Evolutionary conservation across 2,888 invertebrate species (phyloP).

Genomic region (Hirtodrosophila alboralis): DNA sequence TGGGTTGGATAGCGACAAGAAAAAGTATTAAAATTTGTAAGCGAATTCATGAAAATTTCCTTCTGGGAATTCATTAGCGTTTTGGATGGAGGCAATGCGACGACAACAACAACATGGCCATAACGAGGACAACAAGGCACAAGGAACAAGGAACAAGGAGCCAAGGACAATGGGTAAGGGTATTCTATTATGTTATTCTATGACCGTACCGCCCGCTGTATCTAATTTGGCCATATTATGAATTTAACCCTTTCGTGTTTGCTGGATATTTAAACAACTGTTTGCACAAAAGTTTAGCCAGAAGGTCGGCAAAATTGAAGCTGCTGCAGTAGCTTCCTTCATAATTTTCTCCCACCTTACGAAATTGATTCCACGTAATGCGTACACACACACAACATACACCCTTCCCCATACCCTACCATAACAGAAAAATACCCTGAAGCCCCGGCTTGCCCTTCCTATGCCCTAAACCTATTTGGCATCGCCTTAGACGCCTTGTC

Average conservation of each 20-base stretch:
- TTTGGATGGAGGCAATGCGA: slow-evolving; percentile 7
- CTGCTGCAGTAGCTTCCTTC: slow-evolving; percentile 53
- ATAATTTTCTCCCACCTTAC: slow-evolving; percentile 62
- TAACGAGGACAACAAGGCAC: slow-evolving; percentile 18
- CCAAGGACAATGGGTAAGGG: slow-evolving; percentile 32
- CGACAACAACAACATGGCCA: slow-evolving; percentile 12
- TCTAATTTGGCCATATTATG: slow-evolving; percentile 79
- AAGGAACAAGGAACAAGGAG: slow-evolving; percentile 26
- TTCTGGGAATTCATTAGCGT: slow-evolving; percentile 80
- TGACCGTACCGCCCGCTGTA: slow-evolving; percentile 56
- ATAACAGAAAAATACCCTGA: not conserved
- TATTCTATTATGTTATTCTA: slow-evolving; percentile 75
- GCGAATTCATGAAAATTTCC: slow-evolving; percentile 74
- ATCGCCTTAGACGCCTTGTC: slow-evolving; percentile 34
- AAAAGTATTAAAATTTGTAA: slow-evolving; percentile 77
- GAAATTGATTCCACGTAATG: slow-evolving; percentile 72
- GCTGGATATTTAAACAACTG: slow-evolving; percentile 80
- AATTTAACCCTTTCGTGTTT: slow-evolving; percentile 80
- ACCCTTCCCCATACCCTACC: not conserved
- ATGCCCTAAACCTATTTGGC: slow-evolving; percentile 3
- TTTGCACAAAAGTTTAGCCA: slow-evolving; percentile 78
- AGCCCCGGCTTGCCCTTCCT: too few species aligned
- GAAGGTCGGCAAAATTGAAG: slow-evolving; percentile 64
- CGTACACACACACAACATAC: slow-evolving; percentile 35
- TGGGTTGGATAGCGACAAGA: slow-evolving; percentile 38